phyloP scores from a whole-genome alignment of 2,888 invertebrate genomes.

The Tupiocoris notatus region DNA sequence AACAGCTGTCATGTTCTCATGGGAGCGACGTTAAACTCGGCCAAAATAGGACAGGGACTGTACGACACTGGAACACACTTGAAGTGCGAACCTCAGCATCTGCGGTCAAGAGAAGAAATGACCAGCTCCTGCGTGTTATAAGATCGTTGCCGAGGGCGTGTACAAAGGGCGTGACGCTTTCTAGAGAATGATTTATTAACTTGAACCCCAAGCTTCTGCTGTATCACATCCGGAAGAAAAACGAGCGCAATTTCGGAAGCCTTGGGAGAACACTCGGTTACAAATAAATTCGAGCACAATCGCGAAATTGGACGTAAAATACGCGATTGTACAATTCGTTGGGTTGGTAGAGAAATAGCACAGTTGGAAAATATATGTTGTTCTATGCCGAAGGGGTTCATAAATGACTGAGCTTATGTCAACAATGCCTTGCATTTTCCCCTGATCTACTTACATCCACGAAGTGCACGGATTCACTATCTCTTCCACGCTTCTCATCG shows the following conservation, averaged over 20 bases:
- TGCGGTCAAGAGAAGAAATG: background rate
- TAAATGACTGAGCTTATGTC: too few relatives aligned
- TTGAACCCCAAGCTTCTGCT: background rate
- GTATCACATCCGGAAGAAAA: background rate
- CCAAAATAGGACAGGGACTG: background rate
- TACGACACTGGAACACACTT: background rate
- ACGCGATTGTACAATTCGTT: too few relatives aligned
- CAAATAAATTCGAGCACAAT: too few relatives aligned
- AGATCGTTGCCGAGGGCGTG: background rate
- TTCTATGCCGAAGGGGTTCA: too few relatives aligned
- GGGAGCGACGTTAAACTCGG: background rate
- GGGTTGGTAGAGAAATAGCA: too few relatives aligned
- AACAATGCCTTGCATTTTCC: background rate
- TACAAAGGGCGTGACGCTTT: background rate
- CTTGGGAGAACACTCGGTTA: background rate
- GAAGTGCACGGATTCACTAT: background rate
- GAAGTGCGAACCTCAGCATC: too few relatives aligned
- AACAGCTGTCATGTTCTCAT: background rate
- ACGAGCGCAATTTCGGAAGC: background rate
- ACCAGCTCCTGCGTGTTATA: background rate
- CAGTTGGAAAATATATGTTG: too few relatives aligned
- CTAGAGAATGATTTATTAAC: background rate
- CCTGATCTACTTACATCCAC: conserved; percentile 1
- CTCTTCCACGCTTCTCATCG: too few relatives aligned
- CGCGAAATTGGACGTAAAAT: too few relatives aligned